Percentiles rank a stretch among this genome's conserved stretches.
These are phyloP conservation scores for Hydra vulgaris DNA, from an alignment of 30 jellyfish, hydroid and myxozoan genomes.

Conservation along the genomic window DNA sequence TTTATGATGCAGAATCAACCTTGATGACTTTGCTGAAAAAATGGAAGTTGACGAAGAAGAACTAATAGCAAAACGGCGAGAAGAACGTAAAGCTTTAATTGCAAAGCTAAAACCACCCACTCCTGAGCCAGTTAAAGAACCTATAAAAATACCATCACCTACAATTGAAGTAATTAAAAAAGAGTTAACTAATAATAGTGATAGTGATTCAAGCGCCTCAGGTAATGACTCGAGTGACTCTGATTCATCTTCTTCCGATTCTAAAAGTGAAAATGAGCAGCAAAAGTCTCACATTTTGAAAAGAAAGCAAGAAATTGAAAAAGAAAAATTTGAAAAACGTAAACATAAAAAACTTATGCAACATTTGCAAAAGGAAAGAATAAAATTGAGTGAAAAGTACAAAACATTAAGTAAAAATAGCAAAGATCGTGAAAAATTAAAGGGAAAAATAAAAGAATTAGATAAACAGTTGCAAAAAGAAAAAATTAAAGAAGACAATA, in stretches of 20 bases:
- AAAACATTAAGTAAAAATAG: conserved; percentile 8
- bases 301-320: conserved; percentile 14
- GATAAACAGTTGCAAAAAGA: conserved; percentile 21
- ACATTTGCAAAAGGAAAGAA: conserved; percentile 16
- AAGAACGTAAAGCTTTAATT: conserved; percentile 70
- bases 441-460: conserved; percentile 13
- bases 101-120: conserved; percentile 46
- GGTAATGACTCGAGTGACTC: conserved; percentile 2
- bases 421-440: conserved; percentile 21
- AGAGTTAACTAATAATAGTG: not conserved
- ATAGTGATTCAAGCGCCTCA: not conserved
- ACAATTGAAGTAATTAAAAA: not conserved
- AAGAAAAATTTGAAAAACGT: conserved; percentile 14
- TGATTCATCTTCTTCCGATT: conserved; percentile 9
- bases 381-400: conserved; percentile 17
- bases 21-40: conserved; percentile 81
- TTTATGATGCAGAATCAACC: conserved; percentile 40
- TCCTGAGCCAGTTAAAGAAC: conserved; percentile 18
- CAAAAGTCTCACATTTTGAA: conserved; percentile 10
- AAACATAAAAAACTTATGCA: conserved; percentile 15
- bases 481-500: conserved; percentile 21
- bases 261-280: not conserved
- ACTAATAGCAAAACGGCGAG: conserved; percentile 51
- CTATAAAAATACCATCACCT: not conserved
- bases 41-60: conserved; percentile 94